Evolutionary conservation across 2,888 invertebrate genomes (phyloP).

Genomic region (Drosophila meridionalis): DNA sequence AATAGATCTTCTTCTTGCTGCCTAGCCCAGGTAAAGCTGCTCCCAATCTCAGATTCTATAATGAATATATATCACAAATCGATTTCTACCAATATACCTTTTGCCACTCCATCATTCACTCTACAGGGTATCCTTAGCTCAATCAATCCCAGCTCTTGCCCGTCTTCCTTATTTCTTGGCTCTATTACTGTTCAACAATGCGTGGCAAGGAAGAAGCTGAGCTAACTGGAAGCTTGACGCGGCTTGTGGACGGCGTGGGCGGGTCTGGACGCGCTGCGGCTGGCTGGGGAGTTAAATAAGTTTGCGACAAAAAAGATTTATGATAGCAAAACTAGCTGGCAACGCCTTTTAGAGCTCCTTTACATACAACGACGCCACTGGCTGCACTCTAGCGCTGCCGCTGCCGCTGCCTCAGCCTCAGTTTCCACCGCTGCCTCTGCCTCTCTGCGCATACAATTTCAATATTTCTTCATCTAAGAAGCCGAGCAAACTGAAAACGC

Average conservation of each 20-base stretch:
- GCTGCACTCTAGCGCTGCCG: neutral
- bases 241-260: neutral
- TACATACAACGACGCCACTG: slow-evolving; percentile 1
- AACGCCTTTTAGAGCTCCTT: slow-evolving; percentile 30
- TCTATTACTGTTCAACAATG: slow-evolving; percentile 27
- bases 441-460: slow-evolving; percentile 67
- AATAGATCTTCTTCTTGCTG: too few species aligned
- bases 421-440: neutral
- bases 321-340: slow-evolving; percentile 66
- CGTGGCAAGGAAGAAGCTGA: slow-evolving; percentile 24
- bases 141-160: neutral
- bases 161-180: slow-evolving; percentile 1
- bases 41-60: neutral
- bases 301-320: slow-evolving; percentile 69
- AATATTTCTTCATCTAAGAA: slow-evolving; percentile 69
- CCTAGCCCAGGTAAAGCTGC: too few species aligned
- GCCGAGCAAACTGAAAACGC: slow-evolving; percentile 16
- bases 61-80: neutral
- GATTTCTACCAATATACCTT: too few species aligned
- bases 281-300: slow-evolving; percentile 44
- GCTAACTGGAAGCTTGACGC: slow-evolving; percentile 3
- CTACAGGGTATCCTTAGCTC: neutral
- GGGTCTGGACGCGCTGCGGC: neutral
- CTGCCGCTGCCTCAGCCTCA: neutral
- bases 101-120: too few species aligned